phyloP scores from a whole-genome alignment of 92 coral and sea anemone species.

The Actinernus sp. region DNA sequence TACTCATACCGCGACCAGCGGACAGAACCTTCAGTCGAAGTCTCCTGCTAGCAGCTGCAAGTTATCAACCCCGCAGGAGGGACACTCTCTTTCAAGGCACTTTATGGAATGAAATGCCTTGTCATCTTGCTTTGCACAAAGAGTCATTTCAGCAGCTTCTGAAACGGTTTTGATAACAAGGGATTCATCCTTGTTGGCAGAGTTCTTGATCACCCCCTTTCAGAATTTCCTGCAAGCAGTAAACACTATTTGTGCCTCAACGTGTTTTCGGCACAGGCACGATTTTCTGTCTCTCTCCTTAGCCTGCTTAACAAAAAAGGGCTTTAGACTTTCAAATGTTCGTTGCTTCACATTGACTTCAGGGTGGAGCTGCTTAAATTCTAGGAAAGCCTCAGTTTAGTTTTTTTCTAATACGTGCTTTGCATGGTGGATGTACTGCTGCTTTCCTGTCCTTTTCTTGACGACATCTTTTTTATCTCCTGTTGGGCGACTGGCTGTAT shows the following conservation, averaged over 20 bases:
- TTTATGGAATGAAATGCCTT: slow-evolving; percentile 1
- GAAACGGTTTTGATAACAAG: slow-evolving; percentile 8
- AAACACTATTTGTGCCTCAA: slow-evolving; percentile 43
- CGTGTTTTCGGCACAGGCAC: slow-evolving; percentile 44
- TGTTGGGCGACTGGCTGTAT: slow-evolving; percentile 47
- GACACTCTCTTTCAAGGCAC: slow-evolving; percentile 18
- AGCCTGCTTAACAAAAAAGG: slow-evolving; percentile 56
- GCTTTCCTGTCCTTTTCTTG: slow-evolving; percentile 7
- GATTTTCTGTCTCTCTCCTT: slow-evolving; percentile 50
- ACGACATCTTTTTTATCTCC: slow-evolving; percentile 35
- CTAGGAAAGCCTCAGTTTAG: slow-evolving; percentile 19
- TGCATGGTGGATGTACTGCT: slow-evolving; percentile 4
- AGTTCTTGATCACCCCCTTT: slow-evolving; percentile 1
- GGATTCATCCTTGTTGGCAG: slow-evolving; percentile 11
- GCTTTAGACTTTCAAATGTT: slow-evolving; percentile 54
- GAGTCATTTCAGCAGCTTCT: slow-evolving; percentile 41
- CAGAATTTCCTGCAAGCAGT: slow-evolving; percentile 46
- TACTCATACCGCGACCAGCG: slow-evolving; percentile 24
- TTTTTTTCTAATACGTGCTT: slow-evolving; percentile 5
- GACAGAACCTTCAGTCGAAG: not conserved
- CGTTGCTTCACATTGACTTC: slow-evolving; percentile 44
- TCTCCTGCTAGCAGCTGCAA: slow-evolving; percentile 8
- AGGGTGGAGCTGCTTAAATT: slow-evolving; percentile 31
- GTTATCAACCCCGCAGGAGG: slow-evolving; percentile 6
- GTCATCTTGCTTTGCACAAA: slow-evolving; percentile 40